phyloP scores from a whole-genome alignment of 2,888 invertebrate species.

The Amitus sp. region DNA sequence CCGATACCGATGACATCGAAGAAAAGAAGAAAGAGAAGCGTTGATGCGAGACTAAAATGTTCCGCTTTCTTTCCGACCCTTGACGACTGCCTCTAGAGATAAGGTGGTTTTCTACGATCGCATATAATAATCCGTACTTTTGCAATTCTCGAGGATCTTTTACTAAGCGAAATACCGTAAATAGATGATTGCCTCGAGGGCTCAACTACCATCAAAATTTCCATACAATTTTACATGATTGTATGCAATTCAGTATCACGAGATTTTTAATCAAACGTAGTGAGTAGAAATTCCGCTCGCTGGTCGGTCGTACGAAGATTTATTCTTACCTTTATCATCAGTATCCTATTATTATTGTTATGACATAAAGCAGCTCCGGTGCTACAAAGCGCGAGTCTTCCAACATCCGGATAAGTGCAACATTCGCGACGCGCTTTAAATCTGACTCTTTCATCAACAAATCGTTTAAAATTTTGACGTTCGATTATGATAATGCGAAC shows the following conservation, averaged over 20 bases:
- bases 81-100: background rate
- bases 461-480: background rate
- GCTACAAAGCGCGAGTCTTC: slow-evolving; percentile 32
- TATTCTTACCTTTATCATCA: slow-evolving; percentile 21
- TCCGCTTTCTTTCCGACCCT: slow-evolving; percentile 5
- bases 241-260: background rate
- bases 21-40: slow-evolving; percentile 29
- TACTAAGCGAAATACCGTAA: background rate
- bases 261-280: slow-evolving; percentile 8
- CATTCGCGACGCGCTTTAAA: too few relatives aligned
- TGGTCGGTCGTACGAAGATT: slow-evolving; percentile 18
- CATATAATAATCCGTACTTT: background rate
- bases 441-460: slow-evolving; percentile 3
- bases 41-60: slow-evolving; percentile 14
- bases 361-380: slow-evolving; percentile 22
- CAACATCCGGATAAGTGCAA: slow-evolving; percentile 21
- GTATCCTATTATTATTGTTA: slow-evolving; percentile 20
- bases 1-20: slow-evolving; percentile 49
- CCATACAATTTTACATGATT: background rate
- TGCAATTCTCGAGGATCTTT: background rate
- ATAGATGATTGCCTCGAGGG: background rate
- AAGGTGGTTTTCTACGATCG: background rate
- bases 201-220: background rate
- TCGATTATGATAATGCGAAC: background rate
- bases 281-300: slow-evolving; percentile 6